These are phyloP conservation scores for Mizuhopecten yessoensis DNA, from an alignment of 1,140 invertebrate genomes.

Conservation along the genomic window DNA sequence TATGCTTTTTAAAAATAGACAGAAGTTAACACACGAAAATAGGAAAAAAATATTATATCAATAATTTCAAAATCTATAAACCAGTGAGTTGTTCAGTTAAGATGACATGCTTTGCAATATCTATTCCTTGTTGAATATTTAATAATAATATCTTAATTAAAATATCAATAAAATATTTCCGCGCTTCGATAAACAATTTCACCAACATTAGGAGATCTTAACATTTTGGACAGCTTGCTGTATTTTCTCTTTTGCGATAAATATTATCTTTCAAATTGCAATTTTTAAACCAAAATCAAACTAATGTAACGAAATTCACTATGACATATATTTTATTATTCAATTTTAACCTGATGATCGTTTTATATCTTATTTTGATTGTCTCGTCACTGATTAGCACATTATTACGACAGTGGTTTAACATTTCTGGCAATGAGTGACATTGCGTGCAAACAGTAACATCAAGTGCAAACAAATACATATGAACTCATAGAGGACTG, in stretches of 20 bases:
- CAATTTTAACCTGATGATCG: no score
- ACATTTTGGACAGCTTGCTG: not conserved
- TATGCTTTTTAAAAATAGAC: no score
- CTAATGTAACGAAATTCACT: no score
- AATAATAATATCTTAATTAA: not conserved
- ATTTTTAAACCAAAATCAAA: no score
- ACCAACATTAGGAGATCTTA: not conserved
- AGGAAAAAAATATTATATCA: no score
- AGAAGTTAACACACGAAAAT: no score
- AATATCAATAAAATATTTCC: not conserved
- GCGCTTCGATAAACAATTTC: not conserved
- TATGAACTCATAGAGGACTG: not conserved
- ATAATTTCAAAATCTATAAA: no score
- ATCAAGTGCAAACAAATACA: constrained; percentile 7
- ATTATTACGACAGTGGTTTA: not conserved
- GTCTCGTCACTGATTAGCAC: not conserved
- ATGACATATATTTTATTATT: no score
- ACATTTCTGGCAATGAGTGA: not conserved
- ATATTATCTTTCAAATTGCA: no score
- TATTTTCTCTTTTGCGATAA: not conserved
- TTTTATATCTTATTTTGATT: not conserved
- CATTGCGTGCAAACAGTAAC: not conserved
- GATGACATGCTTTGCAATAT: no score
- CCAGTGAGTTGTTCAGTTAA: no score
- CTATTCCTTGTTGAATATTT: not conserved